These are phyloP conservation scores for Burhinus bistriatus DNA, from an alignment of 2,113 vertebrate genomes.

Conservation along the genomic window DNA sequence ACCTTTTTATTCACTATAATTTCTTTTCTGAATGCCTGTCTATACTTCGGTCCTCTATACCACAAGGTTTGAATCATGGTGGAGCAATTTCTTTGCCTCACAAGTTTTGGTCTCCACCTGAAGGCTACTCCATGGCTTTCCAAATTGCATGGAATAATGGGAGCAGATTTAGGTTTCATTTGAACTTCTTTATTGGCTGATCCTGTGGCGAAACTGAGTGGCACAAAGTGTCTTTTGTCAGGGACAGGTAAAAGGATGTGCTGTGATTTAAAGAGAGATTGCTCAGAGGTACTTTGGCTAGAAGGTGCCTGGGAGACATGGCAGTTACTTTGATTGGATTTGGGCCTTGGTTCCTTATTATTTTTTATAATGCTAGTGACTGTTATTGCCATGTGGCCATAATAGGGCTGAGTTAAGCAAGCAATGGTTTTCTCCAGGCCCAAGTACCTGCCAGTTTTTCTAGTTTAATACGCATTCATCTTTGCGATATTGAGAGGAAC, in stretches of 20 bases:
- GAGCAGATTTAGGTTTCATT: background rate
- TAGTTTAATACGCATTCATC: conserved; percentile 41
- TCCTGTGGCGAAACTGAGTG: background rate
- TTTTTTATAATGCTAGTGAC: background rate
- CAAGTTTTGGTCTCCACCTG: background rate
- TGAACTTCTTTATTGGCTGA: background rate
- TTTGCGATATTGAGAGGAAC: conserved; percentile 49
- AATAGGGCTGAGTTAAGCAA: background rate
- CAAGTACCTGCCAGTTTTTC: conserved; percentile 19
- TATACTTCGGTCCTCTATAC: background rate
- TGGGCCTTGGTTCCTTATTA: background rate
- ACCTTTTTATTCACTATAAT: background rate
- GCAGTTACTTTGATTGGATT: background rate
- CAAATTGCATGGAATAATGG: background rate
- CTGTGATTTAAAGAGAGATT: background rate
- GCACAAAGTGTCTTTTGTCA: background rate
- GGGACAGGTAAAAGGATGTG: background rate
- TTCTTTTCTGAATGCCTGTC: background rate
- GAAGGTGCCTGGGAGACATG: background rate
- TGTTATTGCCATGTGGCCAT: background rate
- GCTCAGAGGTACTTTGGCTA: background rate
- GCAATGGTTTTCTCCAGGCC: background rate
- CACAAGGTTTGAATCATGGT: background rate
- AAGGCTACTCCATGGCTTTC: background rate
- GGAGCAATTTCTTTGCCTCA: background rate